phyloP scores from a whole-genome alignment of 1,140 invertebrate species.

The Drosophila guanche region DNA sequence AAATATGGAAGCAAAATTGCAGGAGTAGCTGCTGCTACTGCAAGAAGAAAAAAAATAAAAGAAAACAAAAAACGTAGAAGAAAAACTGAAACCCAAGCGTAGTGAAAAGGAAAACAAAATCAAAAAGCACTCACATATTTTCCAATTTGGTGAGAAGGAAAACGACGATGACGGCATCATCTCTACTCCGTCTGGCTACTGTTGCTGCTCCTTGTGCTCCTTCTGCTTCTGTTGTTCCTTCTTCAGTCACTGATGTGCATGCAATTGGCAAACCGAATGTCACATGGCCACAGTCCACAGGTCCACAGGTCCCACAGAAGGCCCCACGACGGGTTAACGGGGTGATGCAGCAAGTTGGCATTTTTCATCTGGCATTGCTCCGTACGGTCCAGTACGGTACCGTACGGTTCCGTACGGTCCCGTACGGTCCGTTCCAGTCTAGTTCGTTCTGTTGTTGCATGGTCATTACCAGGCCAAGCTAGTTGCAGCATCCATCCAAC shows the following conservation, averaged over 20 bases:
- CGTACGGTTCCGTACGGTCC: conserved; percentile 17
- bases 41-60: background rate
- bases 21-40: conserved; percentile 5
- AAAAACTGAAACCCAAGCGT: conserved; percentile 4
- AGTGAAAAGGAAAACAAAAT: conserved; percentile 38
- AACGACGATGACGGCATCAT: conserved; percentile 1
- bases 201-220: too few species aligned
- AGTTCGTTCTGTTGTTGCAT: conserved; percentile 20
- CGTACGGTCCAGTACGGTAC: conserved; percentile 12
- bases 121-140: conserved; percentile 76
- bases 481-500: conserved; percentile 46
- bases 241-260: conserved; percentile 17
- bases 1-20: conserved; percentile 71
- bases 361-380: conserved; percentile 52
- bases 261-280: conserved; percentile 41
- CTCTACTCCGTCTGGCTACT: background rate
- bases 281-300: conserved; percentile 24
- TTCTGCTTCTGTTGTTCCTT: conserved; percentile 11
- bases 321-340: background rate
- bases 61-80: background rate
- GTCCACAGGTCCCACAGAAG: background rate
- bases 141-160: conserved; percentile 64
- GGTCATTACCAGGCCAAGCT: conserved; percentile 37
- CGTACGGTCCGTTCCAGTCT: background rate
- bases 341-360: conserved; percentile 16